These are phyloP conservation scores for Mugil cephalus DNA, from an alignment of 2,113 vertebrate species.

Conservation along the genomic window DNA sequence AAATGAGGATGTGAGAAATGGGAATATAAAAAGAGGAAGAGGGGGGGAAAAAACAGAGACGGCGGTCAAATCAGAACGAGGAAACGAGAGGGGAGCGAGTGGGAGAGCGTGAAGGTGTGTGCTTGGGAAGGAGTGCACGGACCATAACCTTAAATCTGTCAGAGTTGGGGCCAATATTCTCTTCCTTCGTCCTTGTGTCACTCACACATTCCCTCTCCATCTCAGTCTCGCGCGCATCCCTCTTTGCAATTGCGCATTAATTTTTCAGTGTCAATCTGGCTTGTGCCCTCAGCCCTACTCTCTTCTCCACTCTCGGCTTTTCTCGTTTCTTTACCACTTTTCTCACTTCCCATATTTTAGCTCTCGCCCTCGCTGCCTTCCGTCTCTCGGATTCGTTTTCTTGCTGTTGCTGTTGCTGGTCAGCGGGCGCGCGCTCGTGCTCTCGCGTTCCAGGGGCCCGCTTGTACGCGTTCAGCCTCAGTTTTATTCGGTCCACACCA, in stretches of 20 bases:
- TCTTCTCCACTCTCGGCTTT: conserved; percentile 54
- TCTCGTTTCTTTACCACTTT: conserved; percentile 61
- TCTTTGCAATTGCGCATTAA: conserved; percentile 82
- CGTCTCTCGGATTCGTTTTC: conserved; percentile 49
- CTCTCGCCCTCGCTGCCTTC: conserved; percentile 8
- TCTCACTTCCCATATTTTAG: conserved; percentile 53
- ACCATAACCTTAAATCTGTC: conserved; percentile 82
- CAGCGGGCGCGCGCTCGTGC: conserved; percentile 36
- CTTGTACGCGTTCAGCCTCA: conserved; percentile 42
- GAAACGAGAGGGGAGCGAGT: conserved; percentile 33
- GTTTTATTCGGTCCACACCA: conserved; percentile 60
- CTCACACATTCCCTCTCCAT: conserved; percentile 64
- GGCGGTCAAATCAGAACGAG: conserved; percentile 17
- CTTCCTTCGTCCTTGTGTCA: conserved; percentile 63
- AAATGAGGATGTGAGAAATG: conserved; percentile 35
- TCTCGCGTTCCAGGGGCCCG: conserved; percentile 31
- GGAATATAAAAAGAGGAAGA: conserved; percentile 19
- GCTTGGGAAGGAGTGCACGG: conserved; percentile 39
- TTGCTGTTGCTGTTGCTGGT: conserved; percentile 55
- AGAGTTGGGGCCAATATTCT: conserved; percentile 64
- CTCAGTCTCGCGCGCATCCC: conserved; percentile 45
- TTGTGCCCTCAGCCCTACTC: conserved; percentile 72
- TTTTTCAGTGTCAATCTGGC: conserved; percentile 86
- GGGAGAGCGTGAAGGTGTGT: conserved; percentile 33
- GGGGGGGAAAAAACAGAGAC: conserved; percentile 12